Evolutionary conservation across 2,797 vertebrate genomes (phyloP), one percentile per base, ranked within the genome.

Genomic region (Enteromius unitaeniatus): DNA sequence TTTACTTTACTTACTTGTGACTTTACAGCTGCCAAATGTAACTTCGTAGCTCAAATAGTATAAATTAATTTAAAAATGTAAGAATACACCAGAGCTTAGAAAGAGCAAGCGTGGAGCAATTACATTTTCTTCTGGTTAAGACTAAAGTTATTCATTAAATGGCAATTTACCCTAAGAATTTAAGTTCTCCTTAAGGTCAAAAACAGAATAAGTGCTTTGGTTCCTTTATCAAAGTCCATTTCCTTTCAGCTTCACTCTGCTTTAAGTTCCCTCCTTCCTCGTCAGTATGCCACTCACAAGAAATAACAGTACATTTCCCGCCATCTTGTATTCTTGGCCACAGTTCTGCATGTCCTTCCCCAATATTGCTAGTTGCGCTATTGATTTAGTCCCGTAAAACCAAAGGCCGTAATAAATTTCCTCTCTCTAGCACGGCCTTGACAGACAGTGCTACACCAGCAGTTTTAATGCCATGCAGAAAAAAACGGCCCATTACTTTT

Each of bases 371-470:
- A 74, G 69, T 82, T 74, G 58, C 6, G 10, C 45, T 64, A 74
- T 82, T 82, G 70, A 82, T 82, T 82, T 82, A 65, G 60, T 65
- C 51, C 31, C 37, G 19, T 74, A 37, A 73, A 82, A 82, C 80
- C 80, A 74, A 65, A 65, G 70, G 80, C 21, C 28, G n/a, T 64
- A 37, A 82, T 65, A 82, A 8, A 82, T 74, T 74, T 74, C 26
- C 37, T 42, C 42, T 82, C 58, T 74, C 70, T 64, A 64, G 28
- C 80, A 65, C 62, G 79, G 14, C 23, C 53, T 72, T 74, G 79
- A 74, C 70, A 82, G 80, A 65, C 69, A 49, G 55, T 65, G 80
- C 58, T 40, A 74, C 70, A 65, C 28, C 80, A 82, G 55, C 58
- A 49, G 69, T 74, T 82, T 74, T 14, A 74, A 74, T 74, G 58